Conservation (phyloP, 2,797 vertebrate species). For the Gorsachius magnificus region DNA sequence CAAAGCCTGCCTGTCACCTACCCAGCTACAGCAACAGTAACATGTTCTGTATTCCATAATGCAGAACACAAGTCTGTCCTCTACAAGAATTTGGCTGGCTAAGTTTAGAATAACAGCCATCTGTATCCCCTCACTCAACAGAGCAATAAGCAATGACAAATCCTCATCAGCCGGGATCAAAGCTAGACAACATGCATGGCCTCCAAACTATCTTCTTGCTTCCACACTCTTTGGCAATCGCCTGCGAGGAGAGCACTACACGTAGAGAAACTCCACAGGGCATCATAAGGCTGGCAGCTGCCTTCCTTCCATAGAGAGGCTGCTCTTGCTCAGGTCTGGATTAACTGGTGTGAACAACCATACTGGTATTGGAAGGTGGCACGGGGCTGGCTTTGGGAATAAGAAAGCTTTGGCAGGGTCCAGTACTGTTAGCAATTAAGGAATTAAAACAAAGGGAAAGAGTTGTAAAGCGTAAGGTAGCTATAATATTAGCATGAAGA, state of each 20-base stretch:
- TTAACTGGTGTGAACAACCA: not conserved
- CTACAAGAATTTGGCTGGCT: not conserved
- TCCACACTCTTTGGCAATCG: not conserved
- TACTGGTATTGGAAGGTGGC: accelerated
- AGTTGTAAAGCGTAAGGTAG: not conserved
- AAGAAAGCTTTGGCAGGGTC: not conserved
- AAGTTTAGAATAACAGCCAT: not conserved
- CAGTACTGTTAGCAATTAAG: not conserved
- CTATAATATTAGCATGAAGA: not conserved
- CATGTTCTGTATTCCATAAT: not conserved
- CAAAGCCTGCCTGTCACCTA: not conserved
- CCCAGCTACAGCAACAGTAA: not conserved
- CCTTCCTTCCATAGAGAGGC: not conserved
- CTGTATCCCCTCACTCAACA: not conserved
- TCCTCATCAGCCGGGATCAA: not conserved
- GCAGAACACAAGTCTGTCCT: not conserved
- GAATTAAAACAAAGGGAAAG: not conserved
- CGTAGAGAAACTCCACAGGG: not conserved
- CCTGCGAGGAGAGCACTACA: not conserved
- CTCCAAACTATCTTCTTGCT: not conserved
- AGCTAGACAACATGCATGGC: not conserved
- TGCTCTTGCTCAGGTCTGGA: not conserved
- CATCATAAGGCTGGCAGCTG: not conserved
- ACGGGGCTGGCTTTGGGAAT: not conserved
- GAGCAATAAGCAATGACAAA: not conserved